Evolutionary conservation across 2,113 vertebrate genomes (phyloP).

Genomic region (Actenoides hombroni): DNA sequence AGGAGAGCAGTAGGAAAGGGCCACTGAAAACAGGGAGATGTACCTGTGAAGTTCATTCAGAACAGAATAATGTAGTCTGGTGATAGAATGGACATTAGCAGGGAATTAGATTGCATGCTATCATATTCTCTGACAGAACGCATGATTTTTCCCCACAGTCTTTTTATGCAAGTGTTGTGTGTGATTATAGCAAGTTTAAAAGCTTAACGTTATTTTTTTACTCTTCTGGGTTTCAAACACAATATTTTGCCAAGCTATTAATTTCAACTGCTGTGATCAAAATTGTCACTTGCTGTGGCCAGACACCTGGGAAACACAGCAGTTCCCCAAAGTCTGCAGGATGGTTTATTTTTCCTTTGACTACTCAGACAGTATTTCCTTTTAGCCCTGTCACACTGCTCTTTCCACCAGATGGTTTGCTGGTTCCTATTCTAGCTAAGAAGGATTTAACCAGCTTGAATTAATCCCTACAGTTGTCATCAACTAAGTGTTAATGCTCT

Average conservation of each 20-base stretch:
- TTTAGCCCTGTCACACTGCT: background rate
- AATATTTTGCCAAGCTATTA: background rate
- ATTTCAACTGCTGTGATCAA: background rate
- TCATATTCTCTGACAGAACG: background rate
- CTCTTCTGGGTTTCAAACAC: background rate
- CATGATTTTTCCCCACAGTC: background rate
- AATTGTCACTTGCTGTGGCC: background rate
- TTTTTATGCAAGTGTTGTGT: background rate
- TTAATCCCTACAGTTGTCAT: constrained; percentile 65
- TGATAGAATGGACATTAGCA: background rate
- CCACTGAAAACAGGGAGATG: background rate
- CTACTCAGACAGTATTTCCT: constrained; percentile 10
- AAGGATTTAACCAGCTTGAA: constrained; percentile 58
- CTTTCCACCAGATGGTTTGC: constrained; percentile 62
- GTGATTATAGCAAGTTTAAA: background rate
- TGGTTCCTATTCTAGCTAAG: constrained; percentile 54
- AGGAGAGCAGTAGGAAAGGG: background rate
- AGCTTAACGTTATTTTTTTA: background rate
- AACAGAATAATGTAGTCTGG: background rate
- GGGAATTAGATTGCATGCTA: background rate
- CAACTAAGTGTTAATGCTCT: constrained; percentile 45
- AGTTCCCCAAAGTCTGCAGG: background rate
- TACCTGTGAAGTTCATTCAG: background rate
- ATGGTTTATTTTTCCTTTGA: constrained; percentile 27
- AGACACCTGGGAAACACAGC: background rate